These are phyloP conservation scores for Spilogale gracilis DNA, from an alignment of 2,113 vertebrate species.

Conservation along the genomic window DNA sequence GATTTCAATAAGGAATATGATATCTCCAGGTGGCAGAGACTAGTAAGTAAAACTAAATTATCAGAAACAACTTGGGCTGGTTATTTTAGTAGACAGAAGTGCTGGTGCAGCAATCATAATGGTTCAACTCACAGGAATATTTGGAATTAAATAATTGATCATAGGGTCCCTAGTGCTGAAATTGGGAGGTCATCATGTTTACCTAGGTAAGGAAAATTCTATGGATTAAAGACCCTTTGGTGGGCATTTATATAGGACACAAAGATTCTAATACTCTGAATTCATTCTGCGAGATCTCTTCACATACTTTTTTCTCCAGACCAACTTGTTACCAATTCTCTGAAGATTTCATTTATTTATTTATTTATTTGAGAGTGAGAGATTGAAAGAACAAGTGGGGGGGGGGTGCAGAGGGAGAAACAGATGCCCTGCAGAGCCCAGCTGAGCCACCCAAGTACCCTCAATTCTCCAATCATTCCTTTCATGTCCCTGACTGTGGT, in stretches of 20 bases:
- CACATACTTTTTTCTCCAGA: neutral
- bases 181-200: neutral
- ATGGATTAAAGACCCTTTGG: neutral
- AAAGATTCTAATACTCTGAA: neutral
- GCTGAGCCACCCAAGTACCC: no score
- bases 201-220: neutral
- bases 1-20: constrained; percentile 18
- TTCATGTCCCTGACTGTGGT: neutral
- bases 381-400: no score
- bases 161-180: neutral
- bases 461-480: neutral
- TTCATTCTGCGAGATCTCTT: neutral
- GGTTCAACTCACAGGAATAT: neutral
- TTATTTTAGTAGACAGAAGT: constrained; percentile 27
- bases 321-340: neutral
- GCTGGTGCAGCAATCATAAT: neutral
- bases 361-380: no score
- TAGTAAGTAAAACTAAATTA: neutral
- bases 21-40: neutral
- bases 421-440: no score
- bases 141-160: constrained; percentile 19
- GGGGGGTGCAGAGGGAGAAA: no score
- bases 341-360: no score
- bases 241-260: neutral
- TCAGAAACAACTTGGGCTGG: neutral